Evolutionary conservation across 64 coral and sea anemone genomes (phyloP), one percentile per base, ranked within the genome.

Genomic region (Dendronephthya gigantea): DNA sequence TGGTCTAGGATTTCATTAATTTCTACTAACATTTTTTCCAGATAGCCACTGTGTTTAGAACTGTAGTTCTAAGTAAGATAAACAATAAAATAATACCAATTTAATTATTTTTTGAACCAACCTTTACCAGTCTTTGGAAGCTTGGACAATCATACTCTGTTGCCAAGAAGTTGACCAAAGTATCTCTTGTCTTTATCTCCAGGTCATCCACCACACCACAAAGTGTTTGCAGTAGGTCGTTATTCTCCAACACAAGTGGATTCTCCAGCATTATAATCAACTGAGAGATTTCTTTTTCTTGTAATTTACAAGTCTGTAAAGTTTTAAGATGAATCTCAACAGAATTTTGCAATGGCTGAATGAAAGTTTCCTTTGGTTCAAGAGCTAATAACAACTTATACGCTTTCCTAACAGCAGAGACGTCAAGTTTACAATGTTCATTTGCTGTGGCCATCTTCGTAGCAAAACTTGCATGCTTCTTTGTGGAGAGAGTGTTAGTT

Each of bases 381-480:
- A 98, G 62, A 72, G 66, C 88, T 5, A 98, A 40, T n/a, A 98
- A 83, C 39, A 98, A 70, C 32, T 79, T 28, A 38, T 98, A 98
- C 17, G 95, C 95, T 85, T 89, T 85, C 33, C 69, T 82, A 0
- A 93, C 90, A 40, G 95, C 90, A 62, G 40, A 0, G 34, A 98
- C 23, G 76, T 98, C 95, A 27, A 93, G 95, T 6, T 50, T 33
- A 49, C 48, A 83, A 3, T 8, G 7, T 5, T 81, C 68, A 86
- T 90, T 65, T 43, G 39, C 29, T 38, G 49, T 36, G 4, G 41
- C 4, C 41, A 45, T 45, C 41, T 45, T 4, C 41, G 4, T n/a
- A n/a, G n/a, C 89, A 40, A 98, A 98, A 79, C 95, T 98, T 0
- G 93, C 92, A 98, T 98, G 93, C 4, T 45, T 45, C 41, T 45